Evolutionary conservation across 2,888 invertebrate genomes (phyloP), one percentile per base, ranked within the genome.

Genomic region (Heliconius cydno): DNA sequence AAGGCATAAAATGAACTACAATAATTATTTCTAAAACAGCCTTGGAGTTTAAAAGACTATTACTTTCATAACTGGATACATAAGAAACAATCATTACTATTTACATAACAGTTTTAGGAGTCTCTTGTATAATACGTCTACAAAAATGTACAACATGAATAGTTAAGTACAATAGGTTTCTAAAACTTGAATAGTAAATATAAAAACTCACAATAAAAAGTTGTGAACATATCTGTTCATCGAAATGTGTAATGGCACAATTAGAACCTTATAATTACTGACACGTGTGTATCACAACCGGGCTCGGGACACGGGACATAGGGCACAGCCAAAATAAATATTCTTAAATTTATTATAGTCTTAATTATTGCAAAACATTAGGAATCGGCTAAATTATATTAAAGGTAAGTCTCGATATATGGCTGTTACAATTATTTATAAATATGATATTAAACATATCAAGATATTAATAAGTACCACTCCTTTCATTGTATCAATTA

Each of bases 281-380:
- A 81, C 72, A 60, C 65, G 67, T 76, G 63, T 34, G 67, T 70
- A 79, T 83, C 83, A 83, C 83, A 83, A 83, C 83, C 83, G 79
- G 76, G 81, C 77, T 46, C 70, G 76, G 76, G 77, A 73, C 78
- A 77, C 79, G 77, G 52, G 76, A 19, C 73, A 41, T 41, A 74
- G 76, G 79, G 72, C 78, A 80, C 81, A 79, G 77, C 81, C 79
- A 78, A 82, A 72, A 75, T 46, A 79, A 78, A 76, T 75, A 79
- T n/a, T 38, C 60, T 38, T 79, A 65, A 76, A 76, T 68, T 68
- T 81, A 75, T 65, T 77, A 82, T 22, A 73, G 76, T 73, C 76
- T 78, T 79, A 57, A 76, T 78, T 77, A 78, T 77, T 78, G 78
- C 77, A 76, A 82, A 76, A 78, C 57, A 79, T 78, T 63, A 78